A percentile compares a stretch with the other conserved stretches of the same genome.
Conservation (phyloP, 2,797 vertebrate genomes). For the Cottoperca gobio region DNA sequence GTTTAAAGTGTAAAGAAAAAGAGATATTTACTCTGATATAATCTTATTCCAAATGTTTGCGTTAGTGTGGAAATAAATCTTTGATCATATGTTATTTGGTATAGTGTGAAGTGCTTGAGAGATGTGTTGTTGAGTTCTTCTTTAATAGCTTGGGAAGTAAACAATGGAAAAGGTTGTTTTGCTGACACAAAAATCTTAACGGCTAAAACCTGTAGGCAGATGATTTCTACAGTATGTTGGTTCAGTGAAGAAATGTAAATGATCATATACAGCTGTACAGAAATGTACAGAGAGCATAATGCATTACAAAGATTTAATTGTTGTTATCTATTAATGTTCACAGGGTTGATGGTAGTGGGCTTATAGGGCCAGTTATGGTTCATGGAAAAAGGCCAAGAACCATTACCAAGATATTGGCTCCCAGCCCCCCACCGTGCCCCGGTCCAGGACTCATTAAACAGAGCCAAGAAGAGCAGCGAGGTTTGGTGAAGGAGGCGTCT, state of each 20-base stretch:
- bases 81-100: conserved; percentile 25
- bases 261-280: background rate
- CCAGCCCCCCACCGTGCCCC: conserved; percentile 72
- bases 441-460: conserved; percentile 40
- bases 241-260: background rate
- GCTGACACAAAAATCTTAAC: background rate
- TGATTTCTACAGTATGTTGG: conserved; percentile 1
- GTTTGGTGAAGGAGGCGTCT: conserved; percentile 53
- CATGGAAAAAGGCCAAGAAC: conserved; percentile 86
- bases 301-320: conserved; percentile 27
- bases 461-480: conserved; percentile 53
- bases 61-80: background rate
- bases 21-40: background rate
- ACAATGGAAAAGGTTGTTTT: background rate
- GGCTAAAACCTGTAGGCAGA: background rate
- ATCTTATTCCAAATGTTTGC: conserved; percentile 1
- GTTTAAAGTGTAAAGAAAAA: conserved; percentile 10
- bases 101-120: background rate
- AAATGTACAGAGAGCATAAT: background rate
- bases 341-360: conserved; percentile 72
- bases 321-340: conserved; percentile 43
- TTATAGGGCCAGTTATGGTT: conserved; percentile 87
- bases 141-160: background rate
- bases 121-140: conserved; percentile 11
- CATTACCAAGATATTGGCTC: conserved; percentile 82